Evolutionary conservation across 2,113 vertebrate species (phyloP).

Genomic region (Neotoma lepida): DNA sequence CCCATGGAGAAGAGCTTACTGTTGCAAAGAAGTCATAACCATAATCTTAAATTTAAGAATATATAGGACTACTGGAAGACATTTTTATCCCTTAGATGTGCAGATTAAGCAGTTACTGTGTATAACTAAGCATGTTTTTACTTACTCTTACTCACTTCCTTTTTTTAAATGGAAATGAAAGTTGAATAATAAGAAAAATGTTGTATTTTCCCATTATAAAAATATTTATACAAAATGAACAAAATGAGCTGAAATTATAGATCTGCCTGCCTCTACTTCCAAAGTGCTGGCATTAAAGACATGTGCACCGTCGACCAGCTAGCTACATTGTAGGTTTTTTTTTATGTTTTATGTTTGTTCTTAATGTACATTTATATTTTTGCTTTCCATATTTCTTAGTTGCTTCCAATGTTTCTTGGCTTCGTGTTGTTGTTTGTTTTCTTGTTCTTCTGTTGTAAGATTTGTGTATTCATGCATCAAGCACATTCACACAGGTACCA

Average conservation of each 20-base stretch:
- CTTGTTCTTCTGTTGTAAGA: neutral
- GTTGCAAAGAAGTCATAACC: neutral
- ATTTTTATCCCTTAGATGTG: neutral
- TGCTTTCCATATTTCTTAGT: neutral
- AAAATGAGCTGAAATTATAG: neutral
- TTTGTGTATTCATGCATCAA: neutral
- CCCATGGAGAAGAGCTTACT: neutral
- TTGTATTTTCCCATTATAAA: neutral
- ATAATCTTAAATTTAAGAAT: neutral
- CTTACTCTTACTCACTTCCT: neutral
- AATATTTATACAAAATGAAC: neutral
- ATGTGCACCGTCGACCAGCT: neutral
- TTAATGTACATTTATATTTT: neutral
- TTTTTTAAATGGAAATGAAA: conserved; percentile 30
- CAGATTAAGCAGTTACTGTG: neutral
- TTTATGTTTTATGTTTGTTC: neutral
- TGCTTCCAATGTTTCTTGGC: neutral
- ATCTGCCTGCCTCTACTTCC: neutral
- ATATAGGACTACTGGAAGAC: neutral
- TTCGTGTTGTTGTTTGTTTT: neutral
- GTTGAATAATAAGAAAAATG: neutral
- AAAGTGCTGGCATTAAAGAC: conserved; percentile 8
- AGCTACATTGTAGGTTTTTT: neutral
- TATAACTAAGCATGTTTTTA: conserved; percentile 27
- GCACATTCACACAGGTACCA: neutral